phyloP scores from a whole-genome alignment of 2,113 vertebrate genomes.

The Entelurus aequoreus region DNA sequence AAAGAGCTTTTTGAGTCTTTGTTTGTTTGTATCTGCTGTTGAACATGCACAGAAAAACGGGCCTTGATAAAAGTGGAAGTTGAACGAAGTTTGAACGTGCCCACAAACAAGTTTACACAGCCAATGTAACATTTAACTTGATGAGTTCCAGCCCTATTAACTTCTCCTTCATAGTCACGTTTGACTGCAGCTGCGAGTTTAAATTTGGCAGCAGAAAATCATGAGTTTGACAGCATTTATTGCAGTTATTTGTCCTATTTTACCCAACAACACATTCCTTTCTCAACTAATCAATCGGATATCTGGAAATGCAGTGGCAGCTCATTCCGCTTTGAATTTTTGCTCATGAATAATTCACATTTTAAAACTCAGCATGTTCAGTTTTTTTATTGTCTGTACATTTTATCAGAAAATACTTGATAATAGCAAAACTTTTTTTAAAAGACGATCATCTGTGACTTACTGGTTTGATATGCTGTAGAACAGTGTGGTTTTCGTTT shows the following conservation, averaged over 20 bases:
- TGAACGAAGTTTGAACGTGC: not conserved
- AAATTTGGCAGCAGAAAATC: no score
- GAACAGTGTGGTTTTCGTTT: no score
- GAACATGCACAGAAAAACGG: conserved; percentile 26
- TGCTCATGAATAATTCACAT: not conserved
- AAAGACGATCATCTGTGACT: conserved; percentile 6
- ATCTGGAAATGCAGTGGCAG: conserved; percentile 22
- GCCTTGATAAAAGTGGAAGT: conserved; percentile 21
- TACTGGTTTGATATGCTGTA: not conserved
- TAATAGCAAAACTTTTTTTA: not conserved
- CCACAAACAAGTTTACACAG: not conserved
- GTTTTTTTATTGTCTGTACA: conserved; percentile 9
- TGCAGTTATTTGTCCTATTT: conserved; percentile 18
- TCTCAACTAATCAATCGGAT: conserved; percentile 19
- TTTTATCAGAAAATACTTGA: not conserved
- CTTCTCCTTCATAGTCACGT: no score
- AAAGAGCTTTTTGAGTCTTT: conserved; percentile 57
- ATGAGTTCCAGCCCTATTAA: no score
- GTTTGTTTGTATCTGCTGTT: conserved; percentile 52
- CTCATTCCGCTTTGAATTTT: conserved; percentile 14
- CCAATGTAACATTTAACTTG: not conserved
- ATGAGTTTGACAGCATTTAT: no score
- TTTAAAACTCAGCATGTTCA: conserved; percentile 4
- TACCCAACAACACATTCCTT: conserved; percentile 9
- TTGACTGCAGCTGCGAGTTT: no score